Base-by-base conservation (phyloP, 2,888 invertebrate genomes). In the Drepana falcataria region DNA sequence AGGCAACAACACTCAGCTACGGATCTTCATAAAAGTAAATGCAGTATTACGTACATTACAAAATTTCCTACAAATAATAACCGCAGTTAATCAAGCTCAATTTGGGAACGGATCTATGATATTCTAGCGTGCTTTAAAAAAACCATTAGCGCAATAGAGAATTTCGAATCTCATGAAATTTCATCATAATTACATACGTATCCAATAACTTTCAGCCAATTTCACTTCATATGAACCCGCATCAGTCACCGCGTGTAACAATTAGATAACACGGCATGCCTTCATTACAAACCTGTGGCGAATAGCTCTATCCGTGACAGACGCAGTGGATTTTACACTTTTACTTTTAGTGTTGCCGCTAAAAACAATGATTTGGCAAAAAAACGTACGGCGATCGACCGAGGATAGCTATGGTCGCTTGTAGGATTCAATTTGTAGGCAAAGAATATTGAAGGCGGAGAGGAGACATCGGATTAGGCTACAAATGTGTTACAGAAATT, bases 291-390 rank as follows among this genome's bases (percentile, higher is more conserved):
- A 9, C 9, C 44, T 9, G 44, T 9, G 1, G 4, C 2, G 2
- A 21, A 44, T 21, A 56, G 54, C 64, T 64, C 68, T 61, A 60
- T 63, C 61, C 58, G 58, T 57, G 40, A 51, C 51, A 47, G 61
- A 65, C 59, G 69, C 65, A 64, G 59, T 66, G 57, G 68, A 69
- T 73, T 72, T 70, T 66, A 76, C 76, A 83, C 85, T 85, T 83
- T 84, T 85, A 85, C 85, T 84, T 83, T 83, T 75, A 60, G 56
- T 63, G 64, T 64, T 63, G 72, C 68, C 69, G 63, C 75, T 76
- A 74, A 77, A 82, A 77, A 75, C 74, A 77, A 80, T 84, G 83
- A 83, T 79, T 79, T 74, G 65, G 73, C 82, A 79, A 69, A 79
- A 81, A 76, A 59, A 59, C 21, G 56, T 59, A 55, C 59, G 57